These are phyloP conservation scores for Lasaia peninsularis DNA, from an alignment of 1,140 invertebrate genomes.

Conservation along the genomic window DNA sequence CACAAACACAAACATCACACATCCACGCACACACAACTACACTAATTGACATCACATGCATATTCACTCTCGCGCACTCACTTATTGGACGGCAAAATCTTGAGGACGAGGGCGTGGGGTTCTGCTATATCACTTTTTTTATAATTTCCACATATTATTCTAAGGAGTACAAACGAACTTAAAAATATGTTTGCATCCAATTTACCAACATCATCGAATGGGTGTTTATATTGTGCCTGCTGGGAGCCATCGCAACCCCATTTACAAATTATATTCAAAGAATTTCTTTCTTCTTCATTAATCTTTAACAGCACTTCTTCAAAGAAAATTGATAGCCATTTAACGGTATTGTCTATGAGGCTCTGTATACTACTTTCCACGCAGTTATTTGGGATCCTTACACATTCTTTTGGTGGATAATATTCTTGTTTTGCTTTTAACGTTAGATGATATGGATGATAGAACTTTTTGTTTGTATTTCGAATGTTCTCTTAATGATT, in stretches of 20 bases:
- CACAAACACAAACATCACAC: no score
- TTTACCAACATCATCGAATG: constrained; percentile 28
- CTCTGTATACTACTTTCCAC: no score
- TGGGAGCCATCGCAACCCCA: constrained; percentile 42
- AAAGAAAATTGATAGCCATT: not conserved
- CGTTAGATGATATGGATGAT: no score
- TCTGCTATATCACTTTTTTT: constrained; percentile 39
- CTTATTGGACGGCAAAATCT: constrained; percentile 27
- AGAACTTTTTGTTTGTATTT: no score
- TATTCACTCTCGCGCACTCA: no score
- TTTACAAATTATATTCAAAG: constrained; percentile 31
- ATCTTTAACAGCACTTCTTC: constrained; percentile 13
- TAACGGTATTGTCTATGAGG: no score
- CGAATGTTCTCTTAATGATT: no score
- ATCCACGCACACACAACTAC: no score
- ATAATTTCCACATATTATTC: constrained; percentile 25
- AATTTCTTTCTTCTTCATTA: constrained; percentile 25
- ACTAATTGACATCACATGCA: no score
- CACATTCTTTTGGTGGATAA: no score
- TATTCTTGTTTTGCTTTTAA: no score
- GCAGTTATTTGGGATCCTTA: no score
- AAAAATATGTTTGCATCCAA: constrained; percentile 38
- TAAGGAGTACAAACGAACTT: constrained; percentile 43
- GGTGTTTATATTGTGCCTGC: constrained; percentile 37
- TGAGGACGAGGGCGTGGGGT: constrained; percentile 37